A percentile compares a stretch with the other conserved stretches of the same genome.
Conservation (phyloP, 2,113 vertebrate species). For the Oreochromis niloticus region DNA sequence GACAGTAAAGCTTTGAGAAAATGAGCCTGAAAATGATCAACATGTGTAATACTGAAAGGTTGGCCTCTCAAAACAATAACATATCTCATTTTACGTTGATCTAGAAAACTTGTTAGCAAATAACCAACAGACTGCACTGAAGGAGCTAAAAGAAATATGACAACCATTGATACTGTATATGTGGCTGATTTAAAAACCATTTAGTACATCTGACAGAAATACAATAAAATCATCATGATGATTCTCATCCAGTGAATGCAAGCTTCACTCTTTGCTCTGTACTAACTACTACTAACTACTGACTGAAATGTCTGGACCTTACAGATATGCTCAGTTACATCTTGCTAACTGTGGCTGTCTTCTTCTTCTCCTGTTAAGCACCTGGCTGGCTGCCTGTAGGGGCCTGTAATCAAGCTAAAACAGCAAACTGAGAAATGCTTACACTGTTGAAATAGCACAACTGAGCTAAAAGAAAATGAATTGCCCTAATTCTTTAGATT, state of each 20-base stretch:
- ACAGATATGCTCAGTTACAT: neutral
- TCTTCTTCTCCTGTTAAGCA: neutral
- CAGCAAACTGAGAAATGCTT: neutral
- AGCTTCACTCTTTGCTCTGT: accelerated
- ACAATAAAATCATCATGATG: neutral
- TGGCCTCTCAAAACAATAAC: neutral
- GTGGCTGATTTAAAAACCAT: neutral
- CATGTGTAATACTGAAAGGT: neutral
- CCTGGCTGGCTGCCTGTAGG: neutral
- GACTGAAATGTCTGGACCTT: neutral
- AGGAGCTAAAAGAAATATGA: neutral
- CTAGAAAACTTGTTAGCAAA: neutral
- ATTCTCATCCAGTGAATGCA: neutral
- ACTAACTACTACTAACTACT: neutral
- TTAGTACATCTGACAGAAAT: neutral
- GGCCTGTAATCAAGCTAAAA: neutral
- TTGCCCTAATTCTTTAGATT: neutral
- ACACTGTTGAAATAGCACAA: neutral
- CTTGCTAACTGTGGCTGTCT: neutral
- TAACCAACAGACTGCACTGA: neutral
- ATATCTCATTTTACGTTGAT: accelerated
- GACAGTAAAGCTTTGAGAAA: neutral
- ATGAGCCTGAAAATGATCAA: neutral
- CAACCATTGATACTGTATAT: accelerated
- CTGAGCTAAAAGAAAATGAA: neutral